These are phyloP conservation scores for Protodeltote pygarga DNA, from an alignment of 2,888 invertebrate genomes.

Conservation along the genomic window DNA sequence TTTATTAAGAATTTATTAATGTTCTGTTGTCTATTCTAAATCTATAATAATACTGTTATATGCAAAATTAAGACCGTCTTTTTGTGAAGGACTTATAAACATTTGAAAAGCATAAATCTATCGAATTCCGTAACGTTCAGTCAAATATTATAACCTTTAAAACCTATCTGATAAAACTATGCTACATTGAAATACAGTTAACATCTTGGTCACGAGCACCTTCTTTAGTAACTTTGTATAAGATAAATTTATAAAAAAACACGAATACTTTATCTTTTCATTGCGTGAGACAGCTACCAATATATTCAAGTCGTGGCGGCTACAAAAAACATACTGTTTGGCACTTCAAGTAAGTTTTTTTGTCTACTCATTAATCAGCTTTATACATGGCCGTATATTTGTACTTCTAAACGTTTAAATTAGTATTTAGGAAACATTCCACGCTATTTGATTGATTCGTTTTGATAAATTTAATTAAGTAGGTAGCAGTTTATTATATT, in stretches of 20 bases:
- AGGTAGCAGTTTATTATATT: constrained; percentile 5
- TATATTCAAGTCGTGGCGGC: constrained; percentile 38
- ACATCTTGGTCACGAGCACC: constrained; percentile 7
- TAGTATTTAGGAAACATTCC: constrained; percentile 28
- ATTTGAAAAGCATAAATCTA: no score
- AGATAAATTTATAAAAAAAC: constrained; percentile 25
- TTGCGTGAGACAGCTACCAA: constrained; percentile 41
- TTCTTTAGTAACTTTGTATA: constrained; percentile 26
- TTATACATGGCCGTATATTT: constrained; percentile 35
- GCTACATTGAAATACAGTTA: no score
- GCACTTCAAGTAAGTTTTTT: constrained; percentile 47
- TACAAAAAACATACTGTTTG: constrained; percentile 40
- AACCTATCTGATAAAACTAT: no score
- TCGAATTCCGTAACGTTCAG: no score
- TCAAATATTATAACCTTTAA: no score
- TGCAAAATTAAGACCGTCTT: no score
- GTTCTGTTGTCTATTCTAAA: no score
- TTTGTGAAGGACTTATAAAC: no score
- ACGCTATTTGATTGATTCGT: constrained; percentile 28
- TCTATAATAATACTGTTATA: no score
- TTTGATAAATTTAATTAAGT: constrained; percentile 28
- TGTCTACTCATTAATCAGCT: constrained; percentile 46
- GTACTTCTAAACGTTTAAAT: constrained; percentile 40
- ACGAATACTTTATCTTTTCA: constrained; percentile 42
- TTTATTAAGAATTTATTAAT: no score